Evolutionary conservation across 2,888 invertebrate species (phyloP).

Genomic region (Latheticus oryzae): DNA sequence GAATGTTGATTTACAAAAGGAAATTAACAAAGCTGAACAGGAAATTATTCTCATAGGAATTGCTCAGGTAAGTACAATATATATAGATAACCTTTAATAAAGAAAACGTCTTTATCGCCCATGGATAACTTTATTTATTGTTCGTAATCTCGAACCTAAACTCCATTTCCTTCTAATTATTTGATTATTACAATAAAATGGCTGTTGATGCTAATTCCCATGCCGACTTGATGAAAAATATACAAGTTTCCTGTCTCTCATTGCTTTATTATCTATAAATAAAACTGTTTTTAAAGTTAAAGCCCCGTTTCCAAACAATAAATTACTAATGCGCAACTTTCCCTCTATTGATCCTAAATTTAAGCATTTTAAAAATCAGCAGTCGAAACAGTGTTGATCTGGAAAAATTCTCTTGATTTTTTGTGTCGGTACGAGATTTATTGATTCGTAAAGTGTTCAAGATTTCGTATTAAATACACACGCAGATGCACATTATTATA

Average conservation of each 20-base stretch:
- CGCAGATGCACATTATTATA: slow-evolving; percentile 53
- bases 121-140: background rate
- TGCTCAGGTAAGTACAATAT: slow-evolving; percentile 58
- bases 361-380: background rate
- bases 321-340: slow-evolving; percentile 48
- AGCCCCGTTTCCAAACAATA: slow-evolving; percentile 22
- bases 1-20: slow-evolving; percentile 59
- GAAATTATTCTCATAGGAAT: slow-evolving; percentile 61
- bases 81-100: slow-evolving; percentile 1
- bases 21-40: slow-evolving; percentile 60
- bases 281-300: slow-evolving; percentile 31
- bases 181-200: slow-evolving; percentile 32
- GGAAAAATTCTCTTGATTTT: slow-evolving; percentile 8
- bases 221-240: slow-evolving; percentile 28
- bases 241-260: slow-evolving; percentile 38
- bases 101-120: slow-evolving; percentile 5
- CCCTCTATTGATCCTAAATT: slow-evolving; percentile 49
- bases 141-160: background rate
- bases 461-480: slow-evolving; percentile 44
- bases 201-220: slow-evolving; percentile 29
- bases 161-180: background rate
- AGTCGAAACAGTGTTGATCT: too few species aligned
- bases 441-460: slow-evolving; percentile 46
- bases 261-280: slow-evolving; percentile 32
- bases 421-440: slow-evolving; percentile 49